phyloP scores from a whole-genome alignment of 2,888 invertebrate genomes.

The Lysandra coridon region DNA sequence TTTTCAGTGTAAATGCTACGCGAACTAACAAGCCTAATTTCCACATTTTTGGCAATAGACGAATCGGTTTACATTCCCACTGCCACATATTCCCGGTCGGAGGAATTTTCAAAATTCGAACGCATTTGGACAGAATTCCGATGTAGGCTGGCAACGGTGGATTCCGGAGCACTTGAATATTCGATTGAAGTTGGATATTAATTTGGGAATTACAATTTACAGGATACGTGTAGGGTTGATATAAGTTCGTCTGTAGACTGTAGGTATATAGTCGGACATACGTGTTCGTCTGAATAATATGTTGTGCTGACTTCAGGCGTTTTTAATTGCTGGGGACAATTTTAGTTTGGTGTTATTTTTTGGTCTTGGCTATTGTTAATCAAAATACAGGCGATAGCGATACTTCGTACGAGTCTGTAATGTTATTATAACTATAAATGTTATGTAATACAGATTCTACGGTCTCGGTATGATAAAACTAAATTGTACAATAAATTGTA shows the following conservation, averaged over 20 bases:
- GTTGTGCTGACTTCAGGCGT: too few species aligned
- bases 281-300: too few species aligned
- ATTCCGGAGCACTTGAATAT: background rate
- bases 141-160: background rate
- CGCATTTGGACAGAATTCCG: background rate
- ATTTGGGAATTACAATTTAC: conserved; percentile 12
- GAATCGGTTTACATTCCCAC: background rate
- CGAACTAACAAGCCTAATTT: background rate
- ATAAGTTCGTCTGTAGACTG: background rate
- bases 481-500: too few species aligned
- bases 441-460: too few species aligned
- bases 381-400: too few species aligned
- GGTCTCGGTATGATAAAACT: too few species aligned
- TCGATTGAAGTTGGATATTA: background rate
- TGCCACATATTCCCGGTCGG: background rate
- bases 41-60: background rate
- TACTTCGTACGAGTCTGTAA: too few species aligned
- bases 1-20: background rate
- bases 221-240: background rate
- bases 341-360: too few species aligned
- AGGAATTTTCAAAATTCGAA: conserved; percentile 10
- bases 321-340: too few species aligned
- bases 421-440: too few species aligned
- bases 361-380: too few species aligned
- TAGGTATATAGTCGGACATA: background rate